These are phyloP conservation scores for Oreochromis grahami DNA, from an alignment of 2,797 vertebrate species.

Conservation along the genomic window DNA sequence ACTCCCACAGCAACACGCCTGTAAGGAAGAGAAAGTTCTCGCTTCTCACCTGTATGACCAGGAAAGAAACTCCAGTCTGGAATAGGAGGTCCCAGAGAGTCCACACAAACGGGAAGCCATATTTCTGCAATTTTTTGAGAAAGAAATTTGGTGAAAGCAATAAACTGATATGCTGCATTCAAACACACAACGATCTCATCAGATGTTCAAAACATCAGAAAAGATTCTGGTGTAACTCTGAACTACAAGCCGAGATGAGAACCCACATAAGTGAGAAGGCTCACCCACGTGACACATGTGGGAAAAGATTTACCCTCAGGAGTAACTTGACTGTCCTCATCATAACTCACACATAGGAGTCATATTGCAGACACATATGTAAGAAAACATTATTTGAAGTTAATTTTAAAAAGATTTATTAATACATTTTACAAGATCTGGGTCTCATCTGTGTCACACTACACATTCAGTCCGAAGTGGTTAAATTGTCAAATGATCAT, in stretches of 20 bases:
- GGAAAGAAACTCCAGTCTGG: background rate
- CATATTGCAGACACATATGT: background rate
- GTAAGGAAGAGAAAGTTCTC: background rate
- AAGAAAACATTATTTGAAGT: background rate
- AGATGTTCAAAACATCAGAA: background rate
- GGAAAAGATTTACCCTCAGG: background rate
- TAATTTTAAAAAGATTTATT: background rate
- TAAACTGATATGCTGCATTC: background rate
- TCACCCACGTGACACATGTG: background rate
- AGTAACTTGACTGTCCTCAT: background rate
- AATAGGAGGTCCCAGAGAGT: background rate
- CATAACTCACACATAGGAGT: background rate
- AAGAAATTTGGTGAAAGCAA: background rate
- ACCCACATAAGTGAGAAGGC: background rate
- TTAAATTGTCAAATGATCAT: background rate
- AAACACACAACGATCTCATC: background rate
- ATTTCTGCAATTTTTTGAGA: background rate
- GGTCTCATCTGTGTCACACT: background rate
- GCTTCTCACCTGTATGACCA: background rate
- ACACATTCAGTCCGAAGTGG: background rate
- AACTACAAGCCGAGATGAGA: background rate
- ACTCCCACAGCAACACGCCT: background rate
- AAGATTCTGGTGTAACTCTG: background rate
- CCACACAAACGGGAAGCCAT: accelerated
- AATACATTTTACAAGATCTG: background rate